Conservation (phyloP, 1,140 invertebrate species). For the Onthophagus taurus region DNA sequence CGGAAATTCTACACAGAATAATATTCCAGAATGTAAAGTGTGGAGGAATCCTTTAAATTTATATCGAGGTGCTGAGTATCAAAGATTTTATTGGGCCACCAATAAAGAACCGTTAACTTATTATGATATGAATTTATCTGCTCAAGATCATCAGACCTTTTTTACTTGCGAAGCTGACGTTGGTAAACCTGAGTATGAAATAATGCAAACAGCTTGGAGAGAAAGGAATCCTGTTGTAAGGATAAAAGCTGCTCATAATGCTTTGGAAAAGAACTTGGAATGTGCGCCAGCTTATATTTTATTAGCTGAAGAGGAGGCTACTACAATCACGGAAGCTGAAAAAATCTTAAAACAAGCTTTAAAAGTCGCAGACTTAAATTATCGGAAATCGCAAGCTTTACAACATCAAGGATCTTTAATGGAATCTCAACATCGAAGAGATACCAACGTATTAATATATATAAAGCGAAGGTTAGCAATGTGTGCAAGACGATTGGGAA, state of each 20-base stretch:
- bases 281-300: slow-evolving; percentile 94
- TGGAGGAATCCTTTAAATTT: slow-evolving; percentile 96
- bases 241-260: slow-evolving; percentile 86
- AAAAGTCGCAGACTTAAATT: slow-evolving; percentile 80
- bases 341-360: slow-evolving; percentile 80
- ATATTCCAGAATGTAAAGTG: slow-evolving; percentile 83
- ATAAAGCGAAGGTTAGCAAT: slow-evolving; percentile 89
- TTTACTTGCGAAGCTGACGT: slow-evolving; percentile 90
- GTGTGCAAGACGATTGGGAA: slow-evolving; percentile 91
- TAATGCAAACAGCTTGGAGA: slow-evolving; percentile 96
- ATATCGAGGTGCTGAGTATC: slow-evolving; percentile 93
- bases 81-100: slow-evolving; percentile 81
- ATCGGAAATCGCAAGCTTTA: slow-evolving; percentile 68
- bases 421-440: slow-evolving; percentile 77
- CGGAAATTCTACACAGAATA: slow-evolving; percentile 42
- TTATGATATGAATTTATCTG: slow-evolving; percentile 98
- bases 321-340: slow-evolving; percentile 83
- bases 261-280: slow-evolving; percentile 83
- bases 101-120: slow-evolving; percentile 94
- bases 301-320: slow-evolving; percentile 92
- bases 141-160: slow-evolving; percentile 98
- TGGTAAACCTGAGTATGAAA: slow-evolving; percentile 88
- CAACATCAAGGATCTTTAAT: slow-evolving; percentile 51
- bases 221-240: slow-evolving; percentile 87
- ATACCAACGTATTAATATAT: slow-evolving; percentile 94